These are phyloP conservation scores for Psix sp. DNA, from an alignment of 1,140 invertebrate species.

Conservation along the genomic window DNA sequence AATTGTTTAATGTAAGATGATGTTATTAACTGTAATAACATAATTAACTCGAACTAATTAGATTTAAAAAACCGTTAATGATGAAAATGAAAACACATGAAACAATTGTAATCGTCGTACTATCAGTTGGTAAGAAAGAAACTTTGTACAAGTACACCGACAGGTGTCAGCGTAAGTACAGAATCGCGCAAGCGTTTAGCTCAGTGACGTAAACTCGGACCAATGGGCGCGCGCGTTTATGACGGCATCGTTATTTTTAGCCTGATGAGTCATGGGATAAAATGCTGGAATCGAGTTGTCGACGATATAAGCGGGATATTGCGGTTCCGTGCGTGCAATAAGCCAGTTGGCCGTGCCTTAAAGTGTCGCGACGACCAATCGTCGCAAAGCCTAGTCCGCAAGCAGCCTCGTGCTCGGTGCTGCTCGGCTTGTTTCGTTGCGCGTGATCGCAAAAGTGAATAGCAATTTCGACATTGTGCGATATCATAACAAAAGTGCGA, in stretches of 20 bases:
- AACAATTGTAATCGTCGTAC: too few species aligned
- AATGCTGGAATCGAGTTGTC: conserved; percentile 71
- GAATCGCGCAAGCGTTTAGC: too few species aligned
- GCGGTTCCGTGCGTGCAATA: conserved; percentile 51
- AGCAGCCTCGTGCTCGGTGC: background rate
- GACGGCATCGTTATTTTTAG: conserved; percentile 76
- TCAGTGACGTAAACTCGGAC: conserved; percentile 66
- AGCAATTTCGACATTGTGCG: background rate
- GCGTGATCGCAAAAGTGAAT: too few species aligned
- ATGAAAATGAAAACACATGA: too few species aligned
- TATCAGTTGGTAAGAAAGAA: too few species aligned
- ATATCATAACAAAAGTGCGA: conserved; percentile 5
- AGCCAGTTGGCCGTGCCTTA: conserved; percentile 46
- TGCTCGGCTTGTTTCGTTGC: background rate
- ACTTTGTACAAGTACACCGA: too few species aligned
- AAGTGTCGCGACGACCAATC: conserved; percentile 2
- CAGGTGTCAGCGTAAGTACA: too few species aligned
- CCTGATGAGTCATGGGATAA: conserved; percentile 76
- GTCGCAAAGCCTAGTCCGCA: background rate
- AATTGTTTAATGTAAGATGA: too few species aligned
- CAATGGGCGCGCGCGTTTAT: conserved; percentile 64
- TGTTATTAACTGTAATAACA: too few species aligned
- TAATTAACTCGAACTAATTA: too few species aligned
- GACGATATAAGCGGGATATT: conserved; percentile 70
- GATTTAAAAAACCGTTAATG: too few species aligned